Evolutionary conservation across 2,113 vertebrate genomes (phyloP), one percentile per base, ranked within the genome.

Genomic region (mouse (Mus musculus)): DNA sequence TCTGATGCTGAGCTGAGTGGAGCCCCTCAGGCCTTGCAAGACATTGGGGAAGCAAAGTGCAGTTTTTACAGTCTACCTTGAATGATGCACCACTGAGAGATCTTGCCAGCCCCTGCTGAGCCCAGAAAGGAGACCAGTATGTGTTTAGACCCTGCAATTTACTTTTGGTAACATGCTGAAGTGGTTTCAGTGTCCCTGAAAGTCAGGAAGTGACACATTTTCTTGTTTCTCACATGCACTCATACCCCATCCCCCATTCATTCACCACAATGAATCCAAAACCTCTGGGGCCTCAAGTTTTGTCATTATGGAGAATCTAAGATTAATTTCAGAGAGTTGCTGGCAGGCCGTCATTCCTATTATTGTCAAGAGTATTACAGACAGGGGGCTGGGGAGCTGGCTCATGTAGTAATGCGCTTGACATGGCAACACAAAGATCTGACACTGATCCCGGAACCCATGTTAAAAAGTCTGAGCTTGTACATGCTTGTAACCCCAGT

Each of bases 21-120:
- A 73, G 39, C 52, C 24, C 52, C 2, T 24, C 12, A 3, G 28
- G 28, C 11, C 33, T 54, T 1, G 1, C n/a, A 39, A 36, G 78
- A 10, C 0, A 28, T 20, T 0, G 2, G 1, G 0, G 92, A 42
- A 63, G 24, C 33, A 36, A 49, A 72, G 30, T 2, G 2, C 2
- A 5, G 42, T 19, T 30, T 61, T 63, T 0, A 1, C 76, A 71
- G 54, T 30, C 89, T 94, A 75, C 88, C 16, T 39, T 19, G 56
- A 88, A 86, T 81, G 89, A 69, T 2, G 5, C 1, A 1, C 16
- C n/a, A 30, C 3, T 7, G 76, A 73, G 69, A 69, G 69, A 85
- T 78, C 46, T 65, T 87, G 30, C 84, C 63, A 59, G 69, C 67
- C 77, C 63, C 30, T 69, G 14, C 84, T 84, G 73, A 63, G 26